A percentile compares a stretch with the other conserved stretches of the same genome.
phyloP scores from a whole-genome alignment of 2,113 vertebrate species.

The Lasiurus borealis region DNA sequence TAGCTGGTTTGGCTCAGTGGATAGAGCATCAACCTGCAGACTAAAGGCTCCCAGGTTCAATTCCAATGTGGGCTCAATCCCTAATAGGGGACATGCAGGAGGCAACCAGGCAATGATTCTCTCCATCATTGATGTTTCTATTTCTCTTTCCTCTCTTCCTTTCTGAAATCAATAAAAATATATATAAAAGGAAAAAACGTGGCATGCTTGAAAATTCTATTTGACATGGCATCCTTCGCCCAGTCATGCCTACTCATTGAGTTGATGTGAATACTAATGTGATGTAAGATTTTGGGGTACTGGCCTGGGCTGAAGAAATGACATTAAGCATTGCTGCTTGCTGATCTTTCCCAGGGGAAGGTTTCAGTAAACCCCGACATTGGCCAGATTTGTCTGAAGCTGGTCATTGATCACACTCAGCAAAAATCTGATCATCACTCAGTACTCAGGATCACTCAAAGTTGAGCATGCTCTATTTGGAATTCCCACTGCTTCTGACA shows the following conservation, averaged over 20 bases:
- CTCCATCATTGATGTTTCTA: too few species aligned
- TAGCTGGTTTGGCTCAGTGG: too few species aligned
- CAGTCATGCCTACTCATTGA: not conserved
- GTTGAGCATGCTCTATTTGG: not conserved
- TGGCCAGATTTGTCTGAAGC: not conserved
- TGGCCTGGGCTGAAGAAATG: not conserved
- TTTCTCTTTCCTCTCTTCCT: too few species aligned
- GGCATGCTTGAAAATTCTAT: conserved; percentile 25
- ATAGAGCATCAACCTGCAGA: too few species aligned
- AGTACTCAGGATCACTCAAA: not conserved
- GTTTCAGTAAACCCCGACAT: not conserved
- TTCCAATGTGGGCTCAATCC: too few species aligned
- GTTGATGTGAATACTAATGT: not conserved
- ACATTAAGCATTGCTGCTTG: not conserved
- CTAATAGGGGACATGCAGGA: too few species aligned
- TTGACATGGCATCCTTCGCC: not conserved
- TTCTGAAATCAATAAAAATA: too few species aligned
- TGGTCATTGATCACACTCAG: not conserved
- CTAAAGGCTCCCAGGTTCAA: too few species aligned
- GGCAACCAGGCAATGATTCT: too few species aligned
- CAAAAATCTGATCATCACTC: not conserved
- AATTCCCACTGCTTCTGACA: not conserved
- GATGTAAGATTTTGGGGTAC: not conserved
- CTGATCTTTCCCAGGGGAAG: not conserved
- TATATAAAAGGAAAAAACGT: too few species aligned